A percentile compares a stretch with the other conserved stretches of the same genome.
These are phyloP conservation scores for Allophyes oxyacanthae DNA, from an alignment of 2,888 invertebrate species.

Conservation along the genomic window DNA sequence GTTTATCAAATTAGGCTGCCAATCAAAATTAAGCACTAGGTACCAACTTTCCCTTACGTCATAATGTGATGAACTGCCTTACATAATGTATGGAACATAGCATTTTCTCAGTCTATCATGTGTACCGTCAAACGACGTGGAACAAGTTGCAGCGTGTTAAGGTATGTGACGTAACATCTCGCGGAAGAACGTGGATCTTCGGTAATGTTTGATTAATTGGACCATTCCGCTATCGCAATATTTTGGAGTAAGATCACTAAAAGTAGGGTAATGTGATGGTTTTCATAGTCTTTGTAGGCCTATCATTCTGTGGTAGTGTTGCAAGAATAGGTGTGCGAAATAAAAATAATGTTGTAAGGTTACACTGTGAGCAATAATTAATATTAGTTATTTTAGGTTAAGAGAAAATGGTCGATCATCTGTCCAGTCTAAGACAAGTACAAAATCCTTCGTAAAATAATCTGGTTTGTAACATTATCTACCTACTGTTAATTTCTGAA, in stretches of 20 bases:
- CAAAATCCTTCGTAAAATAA: too few relatives aligned
- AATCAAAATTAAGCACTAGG: slow-evolving; percentile 30
- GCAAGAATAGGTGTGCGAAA: too few relatives aligned
- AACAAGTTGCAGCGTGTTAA: slow-evolving; percentile 44
- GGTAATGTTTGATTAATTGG: slow-evolving; percentile 24
- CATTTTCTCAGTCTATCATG: slow-evolving; percentile 47
- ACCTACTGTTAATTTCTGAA: too few relatives aligned
- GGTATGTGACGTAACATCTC: slow-evolving; percentile 22
- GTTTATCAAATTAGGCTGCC: slow-evolving; percentile 12
- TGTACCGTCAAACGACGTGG: slow-evolving; percentile 47
- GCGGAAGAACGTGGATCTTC: slow-evolving; percentile 41
- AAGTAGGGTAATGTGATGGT: slow-evolving; percentile 14
- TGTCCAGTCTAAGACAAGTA: too few relatives aligned
- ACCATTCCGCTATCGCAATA: slow-evolving; percentile 10
- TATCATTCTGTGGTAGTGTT: background rate
- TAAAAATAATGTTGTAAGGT: too few relatives aligned
- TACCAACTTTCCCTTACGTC: slow-evolving; percentile 35
- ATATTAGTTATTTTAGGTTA: too few relatives aligned
- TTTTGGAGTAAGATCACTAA: slow-evolving; percentile 1
- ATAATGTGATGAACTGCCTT: slow-evolving; percentile 33
- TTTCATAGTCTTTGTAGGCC: slow-evolving; percentile 12
- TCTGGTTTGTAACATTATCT: too few relatives aligned
- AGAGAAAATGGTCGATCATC: too few relatives aligned
- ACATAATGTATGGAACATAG: slow-evolving; percentile 36
- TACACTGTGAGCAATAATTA: too few relatives aligned